Evolutionary conservation across 1,140 invertebrate species (phyloP).

Genomic region (Aphelinus certus): DNA sequence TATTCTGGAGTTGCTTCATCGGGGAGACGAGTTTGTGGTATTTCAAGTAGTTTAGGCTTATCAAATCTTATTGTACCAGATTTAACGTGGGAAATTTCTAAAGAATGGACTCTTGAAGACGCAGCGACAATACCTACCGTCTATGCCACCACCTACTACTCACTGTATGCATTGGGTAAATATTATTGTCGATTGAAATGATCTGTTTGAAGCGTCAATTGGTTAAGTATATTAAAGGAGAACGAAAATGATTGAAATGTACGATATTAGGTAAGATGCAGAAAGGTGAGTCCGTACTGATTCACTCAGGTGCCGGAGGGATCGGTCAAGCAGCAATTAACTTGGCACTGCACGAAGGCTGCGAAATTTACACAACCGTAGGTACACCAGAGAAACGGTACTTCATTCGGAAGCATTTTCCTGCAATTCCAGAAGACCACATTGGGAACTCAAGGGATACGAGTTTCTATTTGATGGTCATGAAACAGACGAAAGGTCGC

Average conservation of each 20-base stretch:
- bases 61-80: slow-evolving; percentile 69
- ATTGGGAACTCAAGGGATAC: slow-evolving; percentile 78
- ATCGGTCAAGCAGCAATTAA: slow-evolving; percentile 84
- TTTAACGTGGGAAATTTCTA: slow-evolving; percentile 83
- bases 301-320: slow-evolving; percentile 80
- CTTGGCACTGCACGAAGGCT: slow-evolving; percentile 72
- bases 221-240: background rate
- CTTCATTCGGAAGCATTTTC: slow-evolving; percentile 74
- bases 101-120: slow-evolving; percentile 84
- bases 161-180: slow-evolving; percentile 69
- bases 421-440: slow-evolving; percentile 72
- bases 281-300: slow-evolving; percentile 73
- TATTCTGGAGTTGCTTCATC: slow-evolving; percentile 68
- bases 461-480: slow-evolving; percentile 76
- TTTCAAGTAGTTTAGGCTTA: slow-evolving; percentile 68
- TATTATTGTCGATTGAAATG: background rate
- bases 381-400: slow-evolving; percentile 76
- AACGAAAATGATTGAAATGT: background rate
- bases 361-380: slow-evolving; percentile 77
- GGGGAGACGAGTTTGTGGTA: slow-evolving; percentile 76
- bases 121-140: slow-evolving; percentile 88
- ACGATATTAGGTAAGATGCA: slow-evolving; percentile 60
- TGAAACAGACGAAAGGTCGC: slow-evolving; percentile 68
- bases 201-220: slow-evolving; percentile 14
- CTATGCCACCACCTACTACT: slow-evolving; percentile 86